phyloP scores from a whole-genome alignment of 2,797 vertebrate genomes.

The Ispidina picta region DNA sequence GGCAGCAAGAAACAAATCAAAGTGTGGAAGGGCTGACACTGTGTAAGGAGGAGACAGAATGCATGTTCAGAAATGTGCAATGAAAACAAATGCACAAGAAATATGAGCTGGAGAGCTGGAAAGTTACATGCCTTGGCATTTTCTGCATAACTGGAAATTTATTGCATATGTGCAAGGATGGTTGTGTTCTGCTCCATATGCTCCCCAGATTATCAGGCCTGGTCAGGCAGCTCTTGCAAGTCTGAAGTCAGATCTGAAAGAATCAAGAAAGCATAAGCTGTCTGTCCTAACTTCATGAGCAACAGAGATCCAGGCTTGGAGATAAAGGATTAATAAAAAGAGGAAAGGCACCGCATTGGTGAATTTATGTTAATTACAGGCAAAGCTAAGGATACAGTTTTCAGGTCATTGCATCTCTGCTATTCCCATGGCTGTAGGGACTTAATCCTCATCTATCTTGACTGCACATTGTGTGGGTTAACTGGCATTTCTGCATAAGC shows the following conservation, averaged over 20 bases:
- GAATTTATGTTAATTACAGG: slow-evolving; percentile 23
- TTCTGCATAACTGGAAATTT: background rate
- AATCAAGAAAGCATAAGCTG: background rate
- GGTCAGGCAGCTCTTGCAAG: background rate
- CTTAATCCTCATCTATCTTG: slow-evolving; percentile 32
- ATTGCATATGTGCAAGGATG: background rate
- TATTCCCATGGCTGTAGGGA: background rate
- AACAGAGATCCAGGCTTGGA: background rate
- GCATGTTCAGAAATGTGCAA: background rate
- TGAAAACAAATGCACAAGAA: background rate
- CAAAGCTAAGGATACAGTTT: slow-evolving; percentile 11
- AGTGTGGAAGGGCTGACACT: background rate
- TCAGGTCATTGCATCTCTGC: slow-evolving; percentile 37
- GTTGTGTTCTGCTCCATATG: background rate
- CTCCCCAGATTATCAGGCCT: background rate
- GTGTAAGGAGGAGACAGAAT: background rate
- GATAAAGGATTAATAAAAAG: background rate
- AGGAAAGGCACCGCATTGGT: background rate
- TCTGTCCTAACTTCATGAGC: background rate
- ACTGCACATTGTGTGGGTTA: background rate
- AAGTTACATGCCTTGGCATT: background rate
- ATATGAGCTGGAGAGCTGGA: background rate
- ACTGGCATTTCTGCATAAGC: slow-evolving; percentile 26
- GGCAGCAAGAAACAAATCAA: background rate
- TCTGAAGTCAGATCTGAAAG: background rate